Base-by-base conservation (phyloP, 2,888 invertebrate species). In the Drosophila flavopinicola region DNA sequence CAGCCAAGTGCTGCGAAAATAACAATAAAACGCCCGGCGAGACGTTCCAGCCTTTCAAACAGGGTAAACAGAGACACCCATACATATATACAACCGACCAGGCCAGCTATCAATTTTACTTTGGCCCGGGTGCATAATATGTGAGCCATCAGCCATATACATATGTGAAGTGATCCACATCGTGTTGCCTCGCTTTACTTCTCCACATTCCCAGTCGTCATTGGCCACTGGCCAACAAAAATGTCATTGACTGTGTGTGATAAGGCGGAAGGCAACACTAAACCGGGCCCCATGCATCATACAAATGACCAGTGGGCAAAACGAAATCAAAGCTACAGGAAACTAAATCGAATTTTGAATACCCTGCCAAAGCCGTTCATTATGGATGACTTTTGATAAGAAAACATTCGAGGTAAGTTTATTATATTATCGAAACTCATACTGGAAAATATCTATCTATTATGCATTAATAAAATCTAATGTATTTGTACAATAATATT, bases 1-100 rank as follows among this genome's bases (percentile, higher is more conserved):
- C n/a, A 42, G 49, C 65, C 53, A 78, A 78, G 78, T 86, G 84
- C 67, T 83, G 49, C 44, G 52, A 78, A 83, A 71, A 78, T 63
- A 85, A 47, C 48, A 78, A 76, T 45, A 29, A 71, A 63, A 66
- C 42, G 35, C 10, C 44, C 52, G 32, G 39, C 39, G 54, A 45
- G 48, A 61, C 75, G 23, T 49, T 73, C 37, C 23, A 51, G 37
- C 37, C 29, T 39, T 44, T 45, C 29, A 56, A 56, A 30, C 35
- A 57, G 45, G 17, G 56, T 44, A 75, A 60, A 59, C 32, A 42
- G 23, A 32, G 23, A 20, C 23, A 24, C n/a, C n/a, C 33, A 6
- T 3, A 42, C 6, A 32, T 3, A 3, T 6, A 45, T 9, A 23
- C 1, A 63, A 38, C 23, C 41, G 20, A n/a, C 41, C 11, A 20